Evolutionary conservation across 2,888 invertebrate genomes (phyloP).

Genomic region (Noctua fimbriata): DNA sequence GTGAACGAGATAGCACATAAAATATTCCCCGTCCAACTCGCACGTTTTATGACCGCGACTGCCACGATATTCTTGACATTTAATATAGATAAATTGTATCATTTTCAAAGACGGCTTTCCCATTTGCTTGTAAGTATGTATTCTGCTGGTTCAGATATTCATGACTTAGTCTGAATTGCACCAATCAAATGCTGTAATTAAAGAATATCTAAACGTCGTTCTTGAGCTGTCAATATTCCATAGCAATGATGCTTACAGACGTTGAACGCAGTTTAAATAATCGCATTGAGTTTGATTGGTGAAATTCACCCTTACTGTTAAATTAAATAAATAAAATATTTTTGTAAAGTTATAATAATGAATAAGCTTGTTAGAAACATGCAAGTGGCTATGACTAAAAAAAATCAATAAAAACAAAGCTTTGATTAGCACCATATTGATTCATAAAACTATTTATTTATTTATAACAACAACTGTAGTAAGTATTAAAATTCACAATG

Average conservation of each 20-base stretch:
- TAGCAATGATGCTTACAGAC: not conserved
- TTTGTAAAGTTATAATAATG: slow-evolving; percentile 37
- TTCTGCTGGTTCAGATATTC: slow-evolving; percentile 46
- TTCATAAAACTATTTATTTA: slow-evolving; percentile 59
- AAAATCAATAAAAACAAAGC: slow-evolving; percentile 32
- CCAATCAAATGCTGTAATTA: not conserved
- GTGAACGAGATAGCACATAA: not conserved
- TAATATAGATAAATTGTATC: not conserved
- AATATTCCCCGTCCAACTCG: not conserved
- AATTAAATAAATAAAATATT: slow-evolving; percentile 35
- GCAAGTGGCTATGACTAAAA: not conserved
- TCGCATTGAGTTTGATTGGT: not conserved
- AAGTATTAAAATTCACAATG: slow-evolving; percentile 54
- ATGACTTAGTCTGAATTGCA: not conserved
- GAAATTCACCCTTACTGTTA: not conserved
- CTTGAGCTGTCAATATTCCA: not conserved
- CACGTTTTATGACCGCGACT: not conserved
- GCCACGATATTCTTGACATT: not conserved
- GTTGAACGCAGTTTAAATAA: not conserved
- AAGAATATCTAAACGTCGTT: not conserved
- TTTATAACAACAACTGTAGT: slow-evolving; percentile 51
- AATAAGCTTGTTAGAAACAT: slow-evolving; percentile 12
- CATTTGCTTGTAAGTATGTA: not conserved
- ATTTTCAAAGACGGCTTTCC: not conserved
- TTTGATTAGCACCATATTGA: slow-evolving; percentile 42